Conservation (phyloP, 2,113 vertebrate genomes). For the Brienomyrus brachyistius region DNA sequence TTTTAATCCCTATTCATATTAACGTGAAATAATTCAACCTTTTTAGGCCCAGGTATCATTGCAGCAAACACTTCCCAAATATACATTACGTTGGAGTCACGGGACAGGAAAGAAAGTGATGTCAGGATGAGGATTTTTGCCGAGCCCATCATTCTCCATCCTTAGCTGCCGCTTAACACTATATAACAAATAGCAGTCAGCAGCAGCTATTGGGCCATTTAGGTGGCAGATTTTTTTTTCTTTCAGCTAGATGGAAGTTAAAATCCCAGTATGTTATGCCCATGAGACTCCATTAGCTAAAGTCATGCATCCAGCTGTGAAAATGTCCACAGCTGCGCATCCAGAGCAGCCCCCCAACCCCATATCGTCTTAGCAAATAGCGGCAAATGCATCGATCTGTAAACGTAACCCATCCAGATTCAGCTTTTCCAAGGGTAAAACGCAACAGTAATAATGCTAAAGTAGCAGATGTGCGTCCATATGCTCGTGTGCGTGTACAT, state of each 20-base stretch:
- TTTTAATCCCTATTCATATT: conserved; percentile 26
- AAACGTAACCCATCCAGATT: neutral
- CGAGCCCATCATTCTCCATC: conserved; percentile 21
- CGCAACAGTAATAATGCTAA: neutral
- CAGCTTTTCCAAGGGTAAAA: neutral
- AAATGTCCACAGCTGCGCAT: neutral
- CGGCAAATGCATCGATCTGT: neutral
- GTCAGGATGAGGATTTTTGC: conserved; percentile 27
- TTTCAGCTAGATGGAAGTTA: neutral
- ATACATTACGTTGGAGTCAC: conserved; percentile 27
- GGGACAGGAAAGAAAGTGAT: conserved; percentile 29
- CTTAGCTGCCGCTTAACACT: conserved; percentile 32
- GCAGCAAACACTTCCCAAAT: conserved; percentile 31
- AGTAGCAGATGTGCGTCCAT: neutral
- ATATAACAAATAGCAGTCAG: conserved; percentile 35
- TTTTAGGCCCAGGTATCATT: conserved; percentile 29
- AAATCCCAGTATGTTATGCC: neutral
- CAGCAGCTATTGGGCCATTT: neutral
- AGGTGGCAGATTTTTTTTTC: neutral
- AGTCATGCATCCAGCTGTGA: neutral
- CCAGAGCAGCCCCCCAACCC: neutral
- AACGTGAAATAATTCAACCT: conserved; percentile 27
- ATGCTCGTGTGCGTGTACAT: neutral
- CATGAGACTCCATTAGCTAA: neutral
- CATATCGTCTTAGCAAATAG: neutral